Conservation (phyloP, 2,888 invertebrate species). For the Xestobium rufovillosum region DNA sequence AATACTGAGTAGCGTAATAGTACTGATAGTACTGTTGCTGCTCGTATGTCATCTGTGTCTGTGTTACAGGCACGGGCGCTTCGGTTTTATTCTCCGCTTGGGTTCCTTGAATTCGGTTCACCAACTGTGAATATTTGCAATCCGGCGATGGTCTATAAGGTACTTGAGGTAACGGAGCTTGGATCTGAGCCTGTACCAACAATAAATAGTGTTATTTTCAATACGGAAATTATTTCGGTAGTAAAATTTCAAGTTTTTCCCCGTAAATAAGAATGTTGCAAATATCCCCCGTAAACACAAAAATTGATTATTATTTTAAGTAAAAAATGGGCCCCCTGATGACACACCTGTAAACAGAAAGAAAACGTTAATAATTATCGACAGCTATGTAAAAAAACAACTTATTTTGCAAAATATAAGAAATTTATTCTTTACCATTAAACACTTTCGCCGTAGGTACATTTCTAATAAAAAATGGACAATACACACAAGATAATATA, state of each 20-base stretch:
- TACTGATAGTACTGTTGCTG: conserved; percentile 40
- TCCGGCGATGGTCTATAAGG: conserved; percentile 77
- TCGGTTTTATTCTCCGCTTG: conserved; percentile 16
- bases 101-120: conserved; percentile 73
- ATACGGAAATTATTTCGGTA: too few species aligned
- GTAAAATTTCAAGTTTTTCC: too few species aligned
- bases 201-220: conserved; percentile 17
- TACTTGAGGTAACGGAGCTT: conserved; percentile 44
- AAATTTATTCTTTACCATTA: too few species aligned
- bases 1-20: conserved; percentile 39
- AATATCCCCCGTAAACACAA: too few species aligned
- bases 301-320: too few species aligned
- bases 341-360: conserved; percentile 38
- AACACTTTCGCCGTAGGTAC: too few species aligned
- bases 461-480: too few species aligned
- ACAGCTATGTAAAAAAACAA: conserved; percentile 28
- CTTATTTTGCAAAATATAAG: too few species aligned
- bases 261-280: background rate
- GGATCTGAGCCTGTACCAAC: conserved; percentile 20
- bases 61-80: too few species aligned
- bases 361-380: conserved; percentile 33
- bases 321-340: too few species aligned
- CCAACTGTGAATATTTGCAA: conserved; percentile 81
- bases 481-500: too few species aligned
- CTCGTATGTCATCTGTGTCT: conserved; percentile 32